Base-by-base conservation (phyloP, 2,888 invertebrate species). In the Glaucopsyche alexis region DNA sequence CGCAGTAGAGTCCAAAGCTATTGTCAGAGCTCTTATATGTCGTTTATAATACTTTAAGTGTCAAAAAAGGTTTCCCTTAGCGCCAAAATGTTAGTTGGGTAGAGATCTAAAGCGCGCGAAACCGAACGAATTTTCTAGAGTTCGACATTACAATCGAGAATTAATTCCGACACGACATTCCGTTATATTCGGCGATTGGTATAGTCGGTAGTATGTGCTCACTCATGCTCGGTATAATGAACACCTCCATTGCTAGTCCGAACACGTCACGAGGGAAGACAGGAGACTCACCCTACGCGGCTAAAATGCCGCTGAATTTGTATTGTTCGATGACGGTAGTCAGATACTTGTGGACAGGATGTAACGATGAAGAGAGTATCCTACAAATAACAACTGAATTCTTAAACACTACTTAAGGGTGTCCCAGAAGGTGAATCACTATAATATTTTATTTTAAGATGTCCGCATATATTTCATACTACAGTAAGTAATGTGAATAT, bases 221-320 rank as follows among this genome's bases (percentile, higher is more conserved):
- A 78, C 81, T 82, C 82, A 80, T 82, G 83, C 82, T 81, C 78
- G 80, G 81, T 85, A 81, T 89, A 91, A 90, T 90, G 89, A 91
- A 90, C 89, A 85, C 82, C 80, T 81, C 86, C 86, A 86, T 89
- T 81, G 80, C 78, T 74, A 91, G 87, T 90, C 90, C 81, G 81
- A 78, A 82, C 91, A 90, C 90, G 91, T 90, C 85, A 81, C 76
- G 77, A 85, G 87, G 89, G 89, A 86, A 84, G 83, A 83, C 83
- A 89, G 89, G 85, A 84, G 83, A 83, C 83, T 86, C 88, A 86
- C 90, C 88, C 87, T 87, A 74, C 78, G 82, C 77, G 82, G 76
- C 82, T 90, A 90, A 90, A 86, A 90, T 83, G 81, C 77, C 82
- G 85, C 85, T 80, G 75, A 29, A 49, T 13, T 38, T 29, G 1